These are phyloP conservation scores for Nymphalis c-album DNA, from an alignment of 2,888 invertebrate genomes.

Conservation along the genomic window DNA sequence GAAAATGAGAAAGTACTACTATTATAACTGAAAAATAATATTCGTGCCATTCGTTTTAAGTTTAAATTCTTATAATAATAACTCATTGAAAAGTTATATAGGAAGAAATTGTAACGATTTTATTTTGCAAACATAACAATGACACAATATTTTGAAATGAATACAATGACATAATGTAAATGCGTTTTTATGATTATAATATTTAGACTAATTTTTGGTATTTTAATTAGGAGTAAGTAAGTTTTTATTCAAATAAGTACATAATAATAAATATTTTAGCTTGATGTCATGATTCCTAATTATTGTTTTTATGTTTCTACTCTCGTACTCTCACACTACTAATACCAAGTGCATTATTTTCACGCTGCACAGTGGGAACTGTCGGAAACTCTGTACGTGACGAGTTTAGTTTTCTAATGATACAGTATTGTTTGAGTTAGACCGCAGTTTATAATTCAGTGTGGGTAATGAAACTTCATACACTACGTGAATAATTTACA, in stretches of 20 bases:
- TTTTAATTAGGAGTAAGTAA: too few species aligned
- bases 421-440: conserved; percentile 32
- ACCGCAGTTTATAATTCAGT: conserved; percentile 24
- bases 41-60: conserved; percentile 4
- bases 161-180: too few species aligned
- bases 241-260: too few species aligned
- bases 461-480: conserved; percentile 27
- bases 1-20: conserved; percentile 16
- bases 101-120: too few species aligned
- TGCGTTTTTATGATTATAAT: too few species aligned
- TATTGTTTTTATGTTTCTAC: not conserved
- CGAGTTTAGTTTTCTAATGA: conserved; percentile 29
- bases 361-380: conserved; percentile 20
- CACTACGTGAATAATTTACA: conserved; percentile 23
- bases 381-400: conserved; percentile 19
- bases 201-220: too few species aligned
- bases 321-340: conserved; percentile 1
- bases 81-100: too few species aligned
- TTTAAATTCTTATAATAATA: not conserved
- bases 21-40: not conserved
- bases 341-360: conserved; percentile 21
- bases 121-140: too few species aligned
- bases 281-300: not conserved
- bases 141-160: too few species aligned
- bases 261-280: too few species aligned